Conservation (phyloP, 1,140 invertebrate species). For the Aricia agestis region DNA sequence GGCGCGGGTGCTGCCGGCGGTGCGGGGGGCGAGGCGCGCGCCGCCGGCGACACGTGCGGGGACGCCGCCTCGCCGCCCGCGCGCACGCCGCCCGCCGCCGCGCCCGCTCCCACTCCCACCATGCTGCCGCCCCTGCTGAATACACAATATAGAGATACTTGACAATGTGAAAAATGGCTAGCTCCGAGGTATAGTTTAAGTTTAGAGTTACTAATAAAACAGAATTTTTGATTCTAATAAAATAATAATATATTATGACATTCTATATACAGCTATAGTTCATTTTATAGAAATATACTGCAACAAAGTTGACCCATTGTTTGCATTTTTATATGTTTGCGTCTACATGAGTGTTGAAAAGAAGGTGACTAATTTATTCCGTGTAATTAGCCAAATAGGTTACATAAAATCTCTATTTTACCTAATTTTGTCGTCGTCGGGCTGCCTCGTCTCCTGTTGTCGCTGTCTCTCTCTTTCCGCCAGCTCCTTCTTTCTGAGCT, state of each 20-base stretch:
- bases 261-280: too few relatives aligned
- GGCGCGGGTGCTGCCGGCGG: constrained; percentile 48
- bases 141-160: neutral
- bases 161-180: too few relatives aligned
- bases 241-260: too few relatives aligned
- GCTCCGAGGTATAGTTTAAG: too few relatives aligned
- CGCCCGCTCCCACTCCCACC: constrained; percentile 34
- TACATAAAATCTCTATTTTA: constrained; percentile 12
- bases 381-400: too few relatives aligned
- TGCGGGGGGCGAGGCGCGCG: constrained; percentile 54
- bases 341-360: too few relatives aligned
- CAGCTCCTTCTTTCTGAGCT: constrained; percentile 89
- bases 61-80: constrained; percentile 41
- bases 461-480: constrained; percentile 87
- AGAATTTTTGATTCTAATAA: too few relatives aligned
- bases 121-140: constrained; percentile 11
- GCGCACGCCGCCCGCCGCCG: constrained; percentile 34
- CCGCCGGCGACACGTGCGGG: constrained; percentile 54
- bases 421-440: constrained; percentile 82
- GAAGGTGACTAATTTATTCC: too few relatives aligned
- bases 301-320: too few relatives aligned
- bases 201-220: too few relatives aligned
- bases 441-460: constrained; percentile 85
- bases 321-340: too few relatives aligned
- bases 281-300: too few relatives aligned